These are phyloP conservation scores for Strigops habroptila DNA, from an alignment of 2,113 vertebrate species.

Conservation along the genomic window DNA sequence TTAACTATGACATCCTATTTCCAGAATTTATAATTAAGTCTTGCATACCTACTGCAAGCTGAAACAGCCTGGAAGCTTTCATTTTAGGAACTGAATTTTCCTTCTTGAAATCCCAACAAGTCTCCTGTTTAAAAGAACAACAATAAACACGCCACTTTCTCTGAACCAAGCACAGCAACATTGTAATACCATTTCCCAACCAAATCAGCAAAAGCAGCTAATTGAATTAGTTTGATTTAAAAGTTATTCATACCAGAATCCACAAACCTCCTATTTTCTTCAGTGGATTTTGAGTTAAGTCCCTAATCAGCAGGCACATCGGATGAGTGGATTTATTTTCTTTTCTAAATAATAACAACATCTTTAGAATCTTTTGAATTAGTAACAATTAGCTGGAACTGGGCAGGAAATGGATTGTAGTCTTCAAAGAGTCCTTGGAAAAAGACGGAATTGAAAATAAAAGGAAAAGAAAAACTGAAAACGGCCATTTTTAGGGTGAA, in stretches of 20 bases:
- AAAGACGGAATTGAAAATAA: not conserved
- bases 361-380: not conserved
- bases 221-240: not conserved
- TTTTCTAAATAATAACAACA: not conserved
- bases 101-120: not conserved
- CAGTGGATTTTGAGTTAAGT: not conserved
- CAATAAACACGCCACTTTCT: not conserved
- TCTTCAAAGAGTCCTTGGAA: not conserved
- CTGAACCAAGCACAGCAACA: not conserved
- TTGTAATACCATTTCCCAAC: not conserved
- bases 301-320: not conserved
- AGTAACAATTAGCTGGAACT: not conserved
- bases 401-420: not conserved
- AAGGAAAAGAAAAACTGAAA: not conserved
- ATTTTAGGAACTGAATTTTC: not conserved
- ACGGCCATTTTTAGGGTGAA: not conserved
- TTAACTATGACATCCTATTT: not conserved
- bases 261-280: not conserved
- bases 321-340: not conserved
- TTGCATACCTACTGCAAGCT: not conserved
- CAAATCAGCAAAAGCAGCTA: not conserved
- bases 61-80: constrained; percentile 2
- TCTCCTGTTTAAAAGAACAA: not conserved
- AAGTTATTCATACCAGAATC: not conserved
- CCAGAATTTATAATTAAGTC: not conserved